Base-by-base conservation (phyloP, 2,113 vertebrate species). In the Mystacornis crossleyi region DNA sequence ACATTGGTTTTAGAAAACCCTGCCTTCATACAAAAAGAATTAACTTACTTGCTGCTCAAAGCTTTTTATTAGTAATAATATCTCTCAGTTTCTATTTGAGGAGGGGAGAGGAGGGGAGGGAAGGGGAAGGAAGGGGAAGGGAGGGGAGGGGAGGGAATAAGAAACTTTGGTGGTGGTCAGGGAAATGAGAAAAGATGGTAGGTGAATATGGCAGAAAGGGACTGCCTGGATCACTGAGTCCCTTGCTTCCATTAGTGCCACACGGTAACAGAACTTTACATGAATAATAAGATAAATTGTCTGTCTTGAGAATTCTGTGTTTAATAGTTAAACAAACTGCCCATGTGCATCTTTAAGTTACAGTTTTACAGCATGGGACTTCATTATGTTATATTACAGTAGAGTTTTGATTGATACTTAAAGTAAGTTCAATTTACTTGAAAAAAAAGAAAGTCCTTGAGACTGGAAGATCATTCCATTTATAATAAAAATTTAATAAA, bases 41-140 rank as follows among this genome's bases (percentile, higher is more conserved):
- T 55, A 86, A 65, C 43, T 97, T 97, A 60, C 53, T 85, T 90
- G 57, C 33, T 89, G 28, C 50, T 81, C 38, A 72, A 87, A 96
- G 48, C 53, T 70, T 86, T 88, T 86, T 58, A 64, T 43, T 75
- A 90, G 53, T 64, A 90, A 85, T 50, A 70, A 33, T 29, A 55
- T 18, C 5, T 81, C 38, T 38, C 38, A 38, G 38, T 38, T 38
- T 38, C 8, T 38, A 38, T n/a, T n/a, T n/a, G n/a, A n/a, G n/a
- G n/a, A n/a, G n/a, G n/a, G n/a, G n/a, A n/a, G n/a, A n/a, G n/a
- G 21, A 6, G 11, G 18, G 28, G 13, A 4, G 23, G 13, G 12
- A 18, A 25, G n/a, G n/a, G n/a, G n/a, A n/a, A n/a, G n/a, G n/a
- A n/a, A n/a, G n/a, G n/a, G n/a, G n/a, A n/a, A n/a, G n/a, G n/a